Evolutionary conservation across 2,113 vertebrate genomes (phyloP).

Genomic region (Dryoscopus gambensis): DNA sequence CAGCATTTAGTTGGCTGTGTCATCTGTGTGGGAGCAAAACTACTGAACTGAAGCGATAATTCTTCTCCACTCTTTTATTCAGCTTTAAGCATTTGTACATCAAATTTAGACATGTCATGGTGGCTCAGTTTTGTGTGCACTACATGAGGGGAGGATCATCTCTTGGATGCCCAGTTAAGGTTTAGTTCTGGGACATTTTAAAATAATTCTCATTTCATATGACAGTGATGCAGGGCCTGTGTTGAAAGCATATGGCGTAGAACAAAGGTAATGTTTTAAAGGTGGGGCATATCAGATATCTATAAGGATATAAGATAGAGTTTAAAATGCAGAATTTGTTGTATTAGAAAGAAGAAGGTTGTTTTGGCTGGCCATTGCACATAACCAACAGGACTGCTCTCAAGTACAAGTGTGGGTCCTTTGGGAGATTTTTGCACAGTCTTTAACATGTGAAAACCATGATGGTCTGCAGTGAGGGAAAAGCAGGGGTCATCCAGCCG

Average conservation of each 20-base stretch:
- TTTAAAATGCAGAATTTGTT: background rate
- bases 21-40: conserved; percentile 50
- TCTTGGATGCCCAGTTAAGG: background rate
- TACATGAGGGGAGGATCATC: accelerated
- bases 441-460: background rate
- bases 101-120: background rate
- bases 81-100: background rate
- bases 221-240: background rate
- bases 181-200: background rate
- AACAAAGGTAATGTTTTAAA: background rate
- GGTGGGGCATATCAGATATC: background rate
- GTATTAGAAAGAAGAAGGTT: background rate
- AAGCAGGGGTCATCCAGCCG: background rate
- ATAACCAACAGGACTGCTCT: background rate
- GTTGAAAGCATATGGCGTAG: background rate
- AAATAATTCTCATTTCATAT: background rate
- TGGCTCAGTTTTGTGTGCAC: background rate
- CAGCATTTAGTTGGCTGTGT: conserved; percentile 35
- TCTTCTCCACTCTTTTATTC: background rate
- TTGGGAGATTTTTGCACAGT: background rate
- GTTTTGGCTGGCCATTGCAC: background rate
- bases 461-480: background rate
- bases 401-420: background rate
- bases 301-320: background rate
- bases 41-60: background rate